phyloP scores from a whole-genome alignment of 2,113 vertebrate species.

The Cyanoramphus novaezelandiae region DNA sequence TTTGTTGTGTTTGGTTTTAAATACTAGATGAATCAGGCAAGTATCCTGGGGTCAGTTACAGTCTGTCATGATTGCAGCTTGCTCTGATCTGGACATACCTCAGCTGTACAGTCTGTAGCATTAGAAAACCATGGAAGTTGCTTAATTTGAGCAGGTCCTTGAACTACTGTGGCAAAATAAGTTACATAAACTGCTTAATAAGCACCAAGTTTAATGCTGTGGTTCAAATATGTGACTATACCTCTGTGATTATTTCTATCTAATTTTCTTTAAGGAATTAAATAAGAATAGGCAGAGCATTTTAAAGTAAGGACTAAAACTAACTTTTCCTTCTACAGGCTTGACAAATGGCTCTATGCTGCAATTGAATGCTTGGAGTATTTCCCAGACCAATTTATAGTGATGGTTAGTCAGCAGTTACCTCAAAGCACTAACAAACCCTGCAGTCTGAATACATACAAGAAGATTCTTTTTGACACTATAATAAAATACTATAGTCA shows the following conservation, averaged over 20 bases:
- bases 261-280: not conserved
- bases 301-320: constrained; percentile 5
- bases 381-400: constrained; percentile 85
- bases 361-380: constrained; percentile 86
- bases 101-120: not conserved
- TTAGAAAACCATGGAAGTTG: not conserved
- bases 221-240: not conserved
- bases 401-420: constrained; percentile 81
- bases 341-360: constrained; percentile 82
- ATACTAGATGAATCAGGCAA: not conserved
- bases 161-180: not conserved
- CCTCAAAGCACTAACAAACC: constrained; percentile 32
- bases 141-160: not conserved
- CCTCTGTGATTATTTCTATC: not conserved
- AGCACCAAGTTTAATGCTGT: not conserved
- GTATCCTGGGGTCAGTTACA: not conserved
- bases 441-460: constrained; percentile 61
- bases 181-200: not conserved
- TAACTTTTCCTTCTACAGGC: constrained; percentile 60
- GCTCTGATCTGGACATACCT: not conserved
- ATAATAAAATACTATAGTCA: constrained; percentile 85
- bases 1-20: not conserved
- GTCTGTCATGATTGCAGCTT: not conserved
- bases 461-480: constrained; percentile 84
- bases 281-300: not conserved